These are phyloP conservation scores for Marronus borbonicus DNA, from an alignment of 2,888 invertebrate species.

Conservation along the genomic window DNA sequence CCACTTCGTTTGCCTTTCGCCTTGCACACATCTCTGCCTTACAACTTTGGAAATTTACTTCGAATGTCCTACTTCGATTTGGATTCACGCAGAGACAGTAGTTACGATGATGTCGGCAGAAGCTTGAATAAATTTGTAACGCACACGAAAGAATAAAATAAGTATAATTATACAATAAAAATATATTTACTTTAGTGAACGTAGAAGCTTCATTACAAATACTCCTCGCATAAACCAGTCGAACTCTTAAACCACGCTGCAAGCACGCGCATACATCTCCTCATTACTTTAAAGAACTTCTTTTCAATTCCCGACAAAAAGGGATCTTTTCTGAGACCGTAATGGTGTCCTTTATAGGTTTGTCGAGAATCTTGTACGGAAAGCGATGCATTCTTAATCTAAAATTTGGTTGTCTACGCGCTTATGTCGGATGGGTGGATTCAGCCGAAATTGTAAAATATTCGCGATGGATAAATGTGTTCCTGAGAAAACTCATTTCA, in stretches of 20 bases:
- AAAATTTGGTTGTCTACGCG: slow-evolving; percentile 31
- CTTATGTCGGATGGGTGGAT: background rate
- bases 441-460: background rate
- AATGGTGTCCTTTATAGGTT: slow-evolving; percentile 35
- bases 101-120: too few species aligned
- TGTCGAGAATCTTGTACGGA: slow-evolving; percentile 3
- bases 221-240: too few species aligned
- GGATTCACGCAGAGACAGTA: too few species aligned
- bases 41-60: too few species aligned
- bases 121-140: too few species aligned
- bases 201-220: too few species aligned
- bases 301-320: slow-evolving; percentile 22
- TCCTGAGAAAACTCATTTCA: slow-evolving; percentile 4
- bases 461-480: background rate
- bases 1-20: too few species aligned
- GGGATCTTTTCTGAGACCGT: slow-evolving; percentile 4
- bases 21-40: too few species aligned
- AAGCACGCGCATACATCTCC: background rate
- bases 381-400: slow-evolving; percentile 33
- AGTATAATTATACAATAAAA: too few species aligned
- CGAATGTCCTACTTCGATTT: too few species aligned
- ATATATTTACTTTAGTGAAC: too few species aligned
- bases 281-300: slow-evolving; percentile 40
- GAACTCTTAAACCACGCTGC: background rate
- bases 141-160: too few species aligned